Percentiles rank a stretch among this genome's conserved stretches.
These are phyloP conservation scores for Andrena praecox DNA, from an alignment of 2,888 invertebrate genomes.

Conservation along the genomic window DNA sequence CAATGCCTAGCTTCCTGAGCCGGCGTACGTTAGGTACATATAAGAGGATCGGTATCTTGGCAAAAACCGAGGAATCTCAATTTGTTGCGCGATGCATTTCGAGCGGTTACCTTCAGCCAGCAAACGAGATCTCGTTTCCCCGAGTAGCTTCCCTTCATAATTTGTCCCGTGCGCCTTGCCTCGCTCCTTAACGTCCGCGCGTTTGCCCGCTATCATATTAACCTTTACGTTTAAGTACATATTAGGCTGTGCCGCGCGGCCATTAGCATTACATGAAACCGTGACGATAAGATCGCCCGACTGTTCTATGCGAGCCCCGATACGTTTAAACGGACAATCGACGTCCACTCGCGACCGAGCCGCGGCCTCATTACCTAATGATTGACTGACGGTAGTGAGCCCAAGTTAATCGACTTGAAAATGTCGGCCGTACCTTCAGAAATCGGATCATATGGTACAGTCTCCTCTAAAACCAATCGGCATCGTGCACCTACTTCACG, in stretches of 20 bases:
- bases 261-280: slow-evolving; percentile 62
- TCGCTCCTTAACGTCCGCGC: slow-evolving; percentile 53
- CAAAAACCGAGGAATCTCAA: slow-evolving; percentile 29
- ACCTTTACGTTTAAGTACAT: slow-evolving; percentile 60
- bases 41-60: slow-evolving; percentile 5
- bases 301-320: slow-evolving; percentile 38
- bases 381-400: slow-evolving; percentile 54
- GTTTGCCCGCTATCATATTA: slow-evolving; percentile 60
- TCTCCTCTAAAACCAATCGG: not conserved
- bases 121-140: slow-evolving; percentile 57
- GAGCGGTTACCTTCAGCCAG: slow-evolving; percentile 16
- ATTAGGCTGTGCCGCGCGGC: slow-evolving; percentile 53
- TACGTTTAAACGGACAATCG: slow-evolving; percentile 56
- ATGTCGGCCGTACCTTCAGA: slow-evolving; percentile 24
- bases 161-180: slow-evolving; percentile 44
- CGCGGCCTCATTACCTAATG: slow-evolving; percentile 59
- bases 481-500: too few species aligned
- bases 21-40: not conserved
- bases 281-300: slow-evolving; percentile 52
- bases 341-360: slow-evolving; percentile 44
- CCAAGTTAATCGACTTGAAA: slow-evolving; percentile 49
- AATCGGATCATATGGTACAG: slow-evolving; percentile 14
- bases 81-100: slow-evolving; percentile 27
- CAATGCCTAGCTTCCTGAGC: too few species aligned
- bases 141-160: slow-evolving; percentile 52